Evolutionary conservation across 2,888 invertebrate species (phyloP).

Genomic region (Meiosimyza decipiens): DNA sequence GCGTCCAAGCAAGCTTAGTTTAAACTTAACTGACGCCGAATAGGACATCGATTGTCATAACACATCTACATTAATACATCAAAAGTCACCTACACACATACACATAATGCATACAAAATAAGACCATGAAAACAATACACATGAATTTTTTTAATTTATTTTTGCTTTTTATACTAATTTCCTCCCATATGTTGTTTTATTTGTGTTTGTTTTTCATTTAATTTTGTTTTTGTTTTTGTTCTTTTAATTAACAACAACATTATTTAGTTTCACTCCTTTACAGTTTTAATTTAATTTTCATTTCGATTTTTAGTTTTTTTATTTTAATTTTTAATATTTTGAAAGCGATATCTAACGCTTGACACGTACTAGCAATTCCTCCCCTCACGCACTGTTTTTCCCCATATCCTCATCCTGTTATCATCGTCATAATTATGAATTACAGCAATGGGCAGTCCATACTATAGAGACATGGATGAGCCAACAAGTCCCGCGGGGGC

Average conservation of each 20-base stretch:
- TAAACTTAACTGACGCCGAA: too few relatives aligned
- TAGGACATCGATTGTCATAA: too few relatives aligned
- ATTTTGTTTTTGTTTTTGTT: slow-evolving; percentile 33
- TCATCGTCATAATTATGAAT: slow-evolving; percentile 68
- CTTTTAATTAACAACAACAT: slow-evolving; percentile 30
- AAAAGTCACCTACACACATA: too few relatives aligned
- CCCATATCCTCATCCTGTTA: slow-evolving; percentile 65
- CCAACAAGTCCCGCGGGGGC: slow-evolving; percentile 87
- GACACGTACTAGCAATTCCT: slow-evolving; percentile 58
- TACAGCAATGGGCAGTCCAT: slow-evolving; percentile 73
- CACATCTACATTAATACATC: too few relatives aligned
- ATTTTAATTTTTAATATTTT: slow-evolving; percentile 47
- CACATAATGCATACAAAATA: too few relatives aligned
- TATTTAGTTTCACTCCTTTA: slow-evolving; percentile 24
- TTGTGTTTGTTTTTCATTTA: slow-evolving; percentile 35
- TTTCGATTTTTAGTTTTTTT: slow-evolving; percentile 33
- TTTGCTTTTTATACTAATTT: slow-evolving; percentile 41
- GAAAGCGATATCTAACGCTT: slow-evolving; percentile 52
- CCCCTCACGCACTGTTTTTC: slow-evolving; percentile 57
- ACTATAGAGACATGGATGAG: slow-evolving; percentile 83
- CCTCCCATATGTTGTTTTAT: slow-evolving; percentile 32
- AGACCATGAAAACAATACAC: too few relatives aligned
- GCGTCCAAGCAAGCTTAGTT: too few relatives aligned
- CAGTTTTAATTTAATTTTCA: slow-evolving; percentile 29
- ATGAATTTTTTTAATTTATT: slow-evolving; percentile 30